A percentile compares a stretch with the other conserved stretches of the same genome.
Conservation (phyloP, 2,113 vertebrate genomes). For the Callaeas wilsoni region DNA sequence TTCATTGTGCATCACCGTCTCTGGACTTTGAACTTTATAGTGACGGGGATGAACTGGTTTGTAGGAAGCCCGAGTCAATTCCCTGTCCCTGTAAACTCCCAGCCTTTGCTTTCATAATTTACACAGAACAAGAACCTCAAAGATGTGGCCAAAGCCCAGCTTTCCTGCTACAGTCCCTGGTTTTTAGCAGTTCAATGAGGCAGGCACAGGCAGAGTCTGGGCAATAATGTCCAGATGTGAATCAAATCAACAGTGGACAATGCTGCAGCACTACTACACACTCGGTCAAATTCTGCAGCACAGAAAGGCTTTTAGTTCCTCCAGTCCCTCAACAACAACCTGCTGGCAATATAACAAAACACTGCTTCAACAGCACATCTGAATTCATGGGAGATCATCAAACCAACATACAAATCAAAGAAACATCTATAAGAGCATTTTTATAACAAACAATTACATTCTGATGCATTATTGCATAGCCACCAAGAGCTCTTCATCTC, state of each 20-base stretch:
- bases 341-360: not conserved
- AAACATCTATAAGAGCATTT: slow-evolving; percentile 19
- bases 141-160: not conserved
- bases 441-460: slow-evolving; percentile 52
- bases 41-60: not conserved
- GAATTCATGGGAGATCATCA: slow-evolving; percentile 5
- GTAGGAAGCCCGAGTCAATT: not conserved
- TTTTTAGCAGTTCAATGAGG: not conserved
- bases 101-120: not conserved
- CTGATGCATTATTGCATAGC: slow-evolving; percentile 21
- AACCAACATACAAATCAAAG: slow-evolving; percentile 18
- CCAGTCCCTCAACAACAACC: not conserved
- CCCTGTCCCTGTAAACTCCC: not conserved
- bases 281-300: not conserved
- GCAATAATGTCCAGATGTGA: not conserved
- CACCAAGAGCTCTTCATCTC: slow-evolving; percentile 2
- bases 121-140: not conserved
- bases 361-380: not conserved
- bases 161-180: not conserved
- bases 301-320: not conserved
- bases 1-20: not conserved
- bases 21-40: not conserved
- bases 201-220: not conserved
- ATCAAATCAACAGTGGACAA: not conserved
- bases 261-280: not conserved